Conservation (phyloP, 2,888 invertebrate species). For the Habroteleia sp. region DNA sequence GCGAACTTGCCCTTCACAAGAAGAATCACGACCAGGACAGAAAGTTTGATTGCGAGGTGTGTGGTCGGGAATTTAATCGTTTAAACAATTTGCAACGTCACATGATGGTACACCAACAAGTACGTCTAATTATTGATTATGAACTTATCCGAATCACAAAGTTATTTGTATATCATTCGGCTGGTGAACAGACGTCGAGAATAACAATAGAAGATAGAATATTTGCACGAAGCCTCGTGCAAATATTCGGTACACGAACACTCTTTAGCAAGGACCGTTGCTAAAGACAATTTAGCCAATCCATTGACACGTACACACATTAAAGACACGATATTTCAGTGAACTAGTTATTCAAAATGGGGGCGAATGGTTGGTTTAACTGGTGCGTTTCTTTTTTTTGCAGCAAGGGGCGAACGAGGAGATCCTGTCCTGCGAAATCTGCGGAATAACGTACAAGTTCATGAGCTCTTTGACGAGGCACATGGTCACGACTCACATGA, state of each 20-base stretch:
- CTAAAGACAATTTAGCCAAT: not conserved
- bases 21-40: slow-evolving; percentile 80
- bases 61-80: slow-evolving; percentile 80
- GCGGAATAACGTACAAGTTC: slow-evolving; percentile 83
- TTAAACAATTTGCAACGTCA: slow-evolving; percentile 80
- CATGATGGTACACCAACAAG: slow-evolving; percentile 80
- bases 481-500: slow-evolving; percentile 84
- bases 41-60: slow-evolving; percentile 80
- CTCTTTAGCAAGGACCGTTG: slow-evolving; percentile 5
- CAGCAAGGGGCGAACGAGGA: slow-evolving; percentile 77
- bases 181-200: slow-evolving; percentile 23
- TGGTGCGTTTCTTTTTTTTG: slow-evolving; percentile 24
- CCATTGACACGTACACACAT: too few relatives aligned
- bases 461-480: slow-evolving; percentile 84
- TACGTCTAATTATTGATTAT: slow-evolving; percentile 68
- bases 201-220: not conserved
- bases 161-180: slow-evolving; percentile 34
- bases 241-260: slow-evolving; percentile 7
- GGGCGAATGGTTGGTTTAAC: too few relatives aligned
- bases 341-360: too few relatives aligned
- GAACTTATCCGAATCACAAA: slow-evolving; percentile 53
- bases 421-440: slow-evolving; percentile 80
- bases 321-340: too few relatives aligned
- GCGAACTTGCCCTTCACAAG: slow-evolving; percentile 81
- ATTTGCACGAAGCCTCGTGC: slow-evolving; percentile 6